phyloP scores from a whole-genome alignment of 2,113 vertebrate species.

The Tupaia tana region DNA sequence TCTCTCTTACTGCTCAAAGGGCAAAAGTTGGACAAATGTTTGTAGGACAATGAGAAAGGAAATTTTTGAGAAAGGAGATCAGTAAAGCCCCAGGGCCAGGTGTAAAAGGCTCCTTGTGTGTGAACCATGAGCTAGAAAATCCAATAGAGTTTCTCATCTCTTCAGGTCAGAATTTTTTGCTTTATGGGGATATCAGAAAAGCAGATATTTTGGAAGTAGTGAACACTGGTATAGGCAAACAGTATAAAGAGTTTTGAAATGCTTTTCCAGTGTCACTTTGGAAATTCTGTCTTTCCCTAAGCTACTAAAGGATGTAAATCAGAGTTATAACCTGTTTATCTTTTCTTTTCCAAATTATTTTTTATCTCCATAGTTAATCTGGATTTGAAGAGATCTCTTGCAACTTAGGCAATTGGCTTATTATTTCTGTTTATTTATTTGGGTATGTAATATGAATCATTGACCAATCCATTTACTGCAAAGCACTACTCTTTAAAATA shows the following conservation, averaged over 20 bases:
- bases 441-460: neutral
- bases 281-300: neutral
- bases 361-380: neutral
- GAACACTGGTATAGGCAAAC: neutral
- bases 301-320: neutral
- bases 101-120: neutral
- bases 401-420: neutral
- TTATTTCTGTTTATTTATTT: neutral
- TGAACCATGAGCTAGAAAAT: neutral
- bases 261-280: neutral
- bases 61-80: neutral
- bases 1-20: neutral
- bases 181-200: neutral
- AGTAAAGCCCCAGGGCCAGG: neutral
- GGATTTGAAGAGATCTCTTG: neutral
- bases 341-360: conserved; percentile 10
- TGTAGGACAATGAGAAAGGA: neutral
- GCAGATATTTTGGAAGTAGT: neutral
- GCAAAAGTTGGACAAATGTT: neutral
- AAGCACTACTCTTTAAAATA: neutral
- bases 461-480: neutral
- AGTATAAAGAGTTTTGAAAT: neutral
- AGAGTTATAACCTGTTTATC: neutral
- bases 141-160: neutral
- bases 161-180: neutral